Percentiles rank a stretch among this genome's conserved stretches.
Evolutionary conservation across 2,113 vertebrate genomes (phyloP).

Genomic region (Scophthalmus maximus): DNA sequence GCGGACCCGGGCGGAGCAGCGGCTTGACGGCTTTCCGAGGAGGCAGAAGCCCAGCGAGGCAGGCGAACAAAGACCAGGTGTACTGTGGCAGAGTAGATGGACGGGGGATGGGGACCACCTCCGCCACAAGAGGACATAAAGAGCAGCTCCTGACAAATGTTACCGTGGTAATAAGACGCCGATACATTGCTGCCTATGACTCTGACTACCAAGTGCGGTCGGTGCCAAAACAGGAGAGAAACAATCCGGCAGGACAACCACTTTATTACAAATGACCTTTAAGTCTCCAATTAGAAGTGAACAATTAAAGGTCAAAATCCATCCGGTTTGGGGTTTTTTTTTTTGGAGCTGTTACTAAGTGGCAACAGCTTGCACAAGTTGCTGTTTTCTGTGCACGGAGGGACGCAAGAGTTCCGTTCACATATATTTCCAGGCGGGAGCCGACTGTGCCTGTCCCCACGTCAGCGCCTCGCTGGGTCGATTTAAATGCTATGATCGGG

Average conservation of each 20-base stretch:
- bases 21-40: not conserved
- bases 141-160: not conserved
- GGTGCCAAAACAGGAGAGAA: no score
- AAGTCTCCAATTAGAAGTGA: conserved; percentile 10
- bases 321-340: not conserved
- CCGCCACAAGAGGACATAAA: not conserved
- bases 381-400: not conserved
- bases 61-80: no score
- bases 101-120: not conserved
- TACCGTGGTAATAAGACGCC: not conserved
- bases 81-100: no score
- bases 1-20: not conserved
- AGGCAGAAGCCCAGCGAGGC: no score
- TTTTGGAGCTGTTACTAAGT: not conserved
- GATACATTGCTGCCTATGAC: no score
- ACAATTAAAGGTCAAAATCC: conserved; percentile 28
- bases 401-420: not conserved
- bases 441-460: conserved; percentile 15
- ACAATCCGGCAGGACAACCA: not conserved
- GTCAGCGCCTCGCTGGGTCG: conserved; percentile 39
- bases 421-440: not conserved
- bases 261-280: conserved; percentile 30
- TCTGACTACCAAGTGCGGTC: no score
- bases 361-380: not conserved
- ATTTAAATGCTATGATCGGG: conserved; percentile 64